These are phyloP conservation scores for Microplitis manilae DNA, from an alignment of 2,888 invertebrate species.

Conservation along the genomic window DNA sequence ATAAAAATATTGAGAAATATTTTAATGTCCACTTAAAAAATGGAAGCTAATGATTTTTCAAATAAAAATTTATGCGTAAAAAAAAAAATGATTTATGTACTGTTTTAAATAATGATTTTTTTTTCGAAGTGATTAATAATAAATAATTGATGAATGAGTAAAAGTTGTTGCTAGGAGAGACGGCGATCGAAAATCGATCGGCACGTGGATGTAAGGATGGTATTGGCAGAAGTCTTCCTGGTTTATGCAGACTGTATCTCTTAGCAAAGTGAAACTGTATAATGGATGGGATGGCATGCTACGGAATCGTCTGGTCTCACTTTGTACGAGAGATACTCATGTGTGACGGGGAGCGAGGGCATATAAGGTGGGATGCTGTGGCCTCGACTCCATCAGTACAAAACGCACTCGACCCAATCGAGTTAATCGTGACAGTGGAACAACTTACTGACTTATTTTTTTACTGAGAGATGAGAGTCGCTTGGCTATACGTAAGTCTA, in stretches of 20 bases:
- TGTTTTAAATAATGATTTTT: neutral
- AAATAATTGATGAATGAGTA: neutral
- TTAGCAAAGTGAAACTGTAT: conserved; percentile 32
- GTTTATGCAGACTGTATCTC: conserved; percentile 22
- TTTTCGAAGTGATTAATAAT: neutral
- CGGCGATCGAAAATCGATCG: neutral
- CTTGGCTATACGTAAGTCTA: conserved; percentile 61
- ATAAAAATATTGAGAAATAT: neutral
- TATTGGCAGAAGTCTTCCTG: conserved; percentile 1
- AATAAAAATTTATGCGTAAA: too few species aligned
- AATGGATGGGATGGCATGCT: neutral
- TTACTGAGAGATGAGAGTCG: conserved; percentile 61
- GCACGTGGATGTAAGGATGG: neutral
- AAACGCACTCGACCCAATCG: conserved; percentile 67
- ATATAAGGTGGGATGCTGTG: conserved; percentile 71
- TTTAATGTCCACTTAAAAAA: neutral
- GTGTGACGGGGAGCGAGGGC: conserved; percentile 63
- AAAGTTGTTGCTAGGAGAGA: neutral
- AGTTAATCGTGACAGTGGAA: conserved; percentile 40
- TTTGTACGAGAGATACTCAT: conserved; percentile 46
- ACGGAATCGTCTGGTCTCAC: conserved; percentile 28
- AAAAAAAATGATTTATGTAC: neutral
- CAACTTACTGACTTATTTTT: neutral
- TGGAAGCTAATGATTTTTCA: neutral
- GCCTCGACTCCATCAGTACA: conserved; percentile 68